Conservation (phyloP, 1,140 invertebrate genomes). For the Zaprionus kolodkinae region DNA sequence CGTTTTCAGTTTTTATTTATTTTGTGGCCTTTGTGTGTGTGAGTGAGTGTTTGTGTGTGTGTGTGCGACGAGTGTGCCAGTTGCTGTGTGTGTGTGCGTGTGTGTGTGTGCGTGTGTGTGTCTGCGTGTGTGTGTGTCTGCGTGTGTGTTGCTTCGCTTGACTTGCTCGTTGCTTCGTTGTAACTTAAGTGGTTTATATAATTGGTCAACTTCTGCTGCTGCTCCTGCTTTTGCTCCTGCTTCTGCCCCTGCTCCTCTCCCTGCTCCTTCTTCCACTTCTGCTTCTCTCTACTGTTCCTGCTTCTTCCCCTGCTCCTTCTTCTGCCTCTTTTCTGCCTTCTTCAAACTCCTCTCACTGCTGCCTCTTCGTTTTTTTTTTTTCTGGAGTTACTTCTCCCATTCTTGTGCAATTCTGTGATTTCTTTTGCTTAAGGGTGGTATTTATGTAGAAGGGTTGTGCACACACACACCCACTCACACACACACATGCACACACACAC, state of each 20-base stretch:
- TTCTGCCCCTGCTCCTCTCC: neutral
- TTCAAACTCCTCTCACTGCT: neutral
- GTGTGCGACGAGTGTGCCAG: conserved; percentile 14
- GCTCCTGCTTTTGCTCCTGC: conserved; percentile 24
- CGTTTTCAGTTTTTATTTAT: conserved; percentile 69
- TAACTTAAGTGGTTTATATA: conserved; percentile 74
- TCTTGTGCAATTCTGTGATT: conserved; percentile 29
- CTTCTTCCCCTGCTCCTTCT: neutral
- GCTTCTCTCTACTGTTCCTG: neutral
- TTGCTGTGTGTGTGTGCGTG: conserved; percentile 29
- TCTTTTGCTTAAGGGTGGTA: conserved; percentile 38
- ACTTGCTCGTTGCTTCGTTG: conserved; percentile 39
- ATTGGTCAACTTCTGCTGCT: conserved; percentile 71
- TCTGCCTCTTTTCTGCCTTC: neutral
- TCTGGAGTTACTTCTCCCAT: neutral
- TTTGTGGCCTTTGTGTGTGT: conserved; percentile 29
- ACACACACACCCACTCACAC: neutral
- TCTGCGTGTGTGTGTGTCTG: conserved; percentile 31
- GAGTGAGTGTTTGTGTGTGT: conserved; percentile 17
- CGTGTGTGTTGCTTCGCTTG: conserved; percentile 39
- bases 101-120: conserved; percentile 22
- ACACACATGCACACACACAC: neutral
- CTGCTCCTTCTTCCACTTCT: conserved; percentile 3
- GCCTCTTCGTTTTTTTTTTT: neutral
- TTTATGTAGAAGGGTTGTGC: conserved; percentile 33